Evolutionary conservation across 2,797 vertebrate species (phyloP).

Genomic region (Tokudaia muenninki): DNA sequence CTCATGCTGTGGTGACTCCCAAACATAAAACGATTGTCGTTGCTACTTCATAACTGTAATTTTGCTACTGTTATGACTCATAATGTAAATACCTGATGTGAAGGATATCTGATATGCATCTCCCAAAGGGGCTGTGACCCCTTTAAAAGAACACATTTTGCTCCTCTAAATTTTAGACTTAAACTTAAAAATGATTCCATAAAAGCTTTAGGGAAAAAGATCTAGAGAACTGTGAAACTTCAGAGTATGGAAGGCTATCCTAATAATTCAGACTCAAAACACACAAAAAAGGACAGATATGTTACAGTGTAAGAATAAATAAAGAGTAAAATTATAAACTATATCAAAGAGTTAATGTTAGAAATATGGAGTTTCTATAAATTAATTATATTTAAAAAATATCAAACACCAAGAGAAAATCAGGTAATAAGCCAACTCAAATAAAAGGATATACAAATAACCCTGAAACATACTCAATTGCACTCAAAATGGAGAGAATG

Average conservation of each 20-base stretch:
- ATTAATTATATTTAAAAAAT: constrained; percentile 38
- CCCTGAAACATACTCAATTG: not conserved
- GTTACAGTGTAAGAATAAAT: constrained; percentile 50
- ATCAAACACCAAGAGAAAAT: constrained; percentile 17
- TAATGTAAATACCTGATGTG: not conserved
- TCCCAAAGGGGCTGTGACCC: not conserved
- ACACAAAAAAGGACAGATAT: not conserved
- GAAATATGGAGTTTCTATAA: constrained; percentile 6
- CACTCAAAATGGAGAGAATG: constrained; percentile 15
- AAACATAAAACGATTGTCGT: not conserved
- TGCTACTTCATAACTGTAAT: not conserved
- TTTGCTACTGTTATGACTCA: not conserved
- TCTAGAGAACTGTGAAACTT: constrained; percentile 17
- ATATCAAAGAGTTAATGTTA: constrained; percentile 31
- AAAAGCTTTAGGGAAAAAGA: constrained; percentile 51
- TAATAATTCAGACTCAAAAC: constrained; percentile 18
- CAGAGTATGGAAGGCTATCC: constrained; percentile 22
- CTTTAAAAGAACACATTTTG: constrained; percentile 40
- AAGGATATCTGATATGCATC: not conserved
- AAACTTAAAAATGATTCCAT: constrained; percentile 55
- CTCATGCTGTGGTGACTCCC: not conserved
- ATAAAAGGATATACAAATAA: constrained; percentile 52
- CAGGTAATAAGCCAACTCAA: constrained; percentile 6
- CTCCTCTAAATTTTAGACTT: constrained; percentile 3
- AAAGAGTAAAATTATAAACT: constrained; percentile 36